These are phyloP conservation scores for Trachythela sp. DNA, from an alignment of 64 coral and sea anemone genomes.

Conservation along the genomic window DNA sequence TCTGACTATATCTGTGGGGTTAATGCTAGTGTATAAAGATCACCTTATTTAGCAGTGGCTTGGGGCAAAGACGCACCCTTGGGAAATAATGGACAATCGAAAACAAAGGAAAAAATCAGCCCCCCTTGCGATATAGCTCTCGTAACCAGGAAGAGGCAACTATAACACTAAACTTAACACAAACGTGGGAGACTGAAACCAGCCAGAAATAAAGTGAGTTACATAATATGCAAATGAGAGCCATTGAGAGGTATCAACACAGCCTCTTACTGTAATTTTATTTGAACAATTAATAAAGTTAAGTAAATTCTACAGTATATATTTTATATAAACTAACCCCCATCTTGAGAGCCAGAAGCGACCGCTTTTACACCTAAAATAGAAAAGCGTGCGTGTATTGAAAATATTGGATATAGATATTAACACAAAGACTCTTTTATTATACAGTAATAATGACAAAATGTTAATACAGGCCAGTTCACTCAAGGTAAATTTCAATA, in stretches of 20 bases:
- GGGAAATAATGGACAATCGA: no score
- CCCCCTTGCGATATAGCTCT: not conserved
- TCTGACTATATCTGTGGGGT: no score
- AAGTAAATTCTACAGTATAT: not conserved
- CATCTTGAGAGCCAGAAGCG: not conserved
- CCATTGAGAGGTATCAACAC: not conserved
- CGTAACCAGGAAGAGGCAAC: not conserved
- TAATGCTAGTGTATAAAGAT: no score
- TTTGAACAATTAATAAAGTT: not conserved
- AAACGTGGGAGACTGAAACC: no score
- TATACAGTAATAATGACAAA: no score
- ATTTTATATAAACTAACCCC: not conserved
- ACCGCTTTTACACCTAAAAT: not conserved
- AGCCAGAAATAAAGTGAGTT: no score
- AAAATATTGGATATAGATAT: not conserved
- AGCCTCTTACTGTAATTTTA: not conserved
- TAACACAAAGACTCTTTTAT: no score
- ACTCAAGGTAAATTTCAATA: no score
- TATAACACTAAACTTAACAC: not conserved
- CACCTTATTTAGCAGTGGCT: no score
- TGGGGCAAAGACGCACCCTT: no score
- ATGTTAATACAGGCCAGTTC: no score
- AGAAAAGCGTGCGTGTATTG: not conserved
- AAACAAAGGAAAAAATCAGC: no score
- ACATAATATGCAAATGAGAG: not conserved